phyloP scores from a whole-genome alignment of 2,888 invertebrate genomes.

The Chloroclystis v-ata region DNA sequence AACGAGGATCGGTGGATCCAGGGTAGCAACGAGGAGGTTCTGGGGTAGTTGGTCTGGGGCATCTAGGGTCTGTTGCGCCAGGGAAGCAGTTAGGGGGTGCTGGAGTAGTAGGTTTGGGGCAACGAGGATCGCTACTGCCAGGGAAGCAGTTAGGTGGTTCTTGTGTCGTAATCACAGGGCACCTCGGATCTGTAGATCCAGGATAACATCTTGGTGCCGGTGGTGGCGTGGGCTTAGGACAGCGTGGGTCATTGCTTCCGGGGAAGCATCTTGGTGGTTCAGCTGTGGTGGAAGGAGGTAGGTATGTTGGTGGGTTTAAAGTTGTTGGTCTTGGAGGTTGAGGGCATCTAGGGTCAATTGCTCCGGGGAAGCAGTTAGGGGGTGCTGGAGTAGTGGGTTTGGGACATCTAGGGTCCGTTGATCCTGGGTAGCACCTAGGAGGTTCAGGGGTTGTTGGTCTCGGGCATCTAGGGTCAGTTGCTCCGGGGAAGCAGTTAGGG shows the following conservation, averaged over 20 bases:
- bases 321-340: constrained; percentile 20
- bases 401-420: constrained; percentile 28
- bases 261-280: constrained; percentile 44
- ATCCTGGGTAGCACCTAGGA: constrained; percentile 27
- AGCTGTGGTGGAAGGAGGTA: constrained; percentile 27
- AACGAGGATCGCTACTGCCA: constrained; percentile 36
- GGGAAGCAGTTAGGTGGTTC: constrained; percentile 44
- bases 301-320: neutral
- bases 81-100: constrained; percentile 33
- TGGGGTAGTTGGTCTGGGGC: constrained; percentile 33
- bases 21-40: constrained; percentile 36
- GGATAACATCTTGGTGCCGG: constrained; percentile 36
- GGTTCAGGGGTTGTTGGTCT: constrained; percentile 27
- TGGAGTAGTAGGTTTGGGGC: constrained; percentile 34
- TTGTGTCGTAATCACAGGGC: constrained; percentile 34
- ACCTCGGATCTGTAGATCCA: constrained; percentile 42
- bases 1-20: constrained; percentile 40
- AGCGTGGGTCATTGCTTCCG: constrained; percentile 30
- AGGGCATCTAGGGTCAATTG: constrained; percentile 16
- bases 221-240: too few species aligned
- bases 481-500: constrained; percentile 34
- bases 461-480: constrained; percentile 28
- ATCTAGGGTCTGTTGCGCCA: constrained; percentile 27
- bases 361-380: constrained; percentile 22
- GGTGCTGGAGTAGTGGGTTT: constrained; percentile 35